A percentile compares a stretch with the other conserved stretches of the same genome.
Conservation (phyloP, 2,888 invertebrate species). For the Lepidocyrtinus sp. region DNA sequence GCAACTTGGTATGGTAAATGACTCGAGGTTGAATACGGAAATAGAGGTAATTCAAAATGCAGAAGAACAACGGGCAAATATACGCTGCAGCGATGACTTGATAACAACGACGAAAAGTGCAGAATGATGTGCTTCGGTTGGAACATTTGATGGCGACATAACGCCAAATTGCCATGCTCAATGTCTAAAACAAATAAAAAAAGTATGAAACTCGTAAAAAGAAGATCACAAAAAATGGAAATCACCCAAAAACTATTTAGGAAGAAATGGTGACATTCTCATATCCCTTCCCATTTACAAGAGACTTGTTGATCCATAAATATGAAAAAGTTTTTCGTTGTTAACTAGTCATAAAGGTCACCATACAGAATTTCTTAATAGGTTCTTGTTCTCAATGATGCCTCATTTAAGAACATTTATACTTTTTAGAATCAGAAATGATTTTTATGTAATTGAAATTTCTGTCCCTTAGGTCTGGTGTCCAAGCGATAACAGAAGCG, state of each 20-base stretch:
- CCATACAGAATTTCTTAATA: not conserved
- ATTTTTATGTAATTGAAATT: not conserved
- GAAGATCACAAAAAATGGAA: too few relatives aligned
- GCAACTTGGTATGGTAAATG: conserved; percentile 48
- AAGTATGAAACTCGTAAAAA: too few relatives aligned
- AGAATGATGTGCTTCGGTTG: conserved; percentile 61
- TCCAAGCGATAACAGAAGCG: too few relatives aligned
- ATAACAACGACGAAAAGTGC: conserved; percentile 65
- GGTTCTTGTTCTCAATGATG: not conserved
- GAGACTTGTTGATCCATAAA: not conserved
- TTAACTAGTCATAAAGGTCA: not conserved
- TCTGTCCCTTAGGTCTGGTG: not conserved
- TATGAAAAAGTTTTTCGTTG: not conserved
- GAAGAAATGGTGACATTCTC: not conserved
- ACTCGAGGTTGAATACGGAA: conserved; percentile 70
- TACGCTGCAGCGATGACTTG: conserved; percentile 73
- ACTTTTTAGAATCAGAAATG: not conserved
- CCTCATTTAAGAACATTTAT: not conserved
- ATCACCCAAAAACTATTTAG: too few relatives aligned
- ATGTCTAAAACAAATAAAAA: conserved; percentile 77
- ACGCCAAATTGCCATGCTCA: conserved; percentile 93
- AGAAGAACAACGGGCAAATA: conserved; percentile 73
- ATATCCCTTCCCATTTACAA: not conserved
- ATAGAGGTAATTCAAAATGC: conserved; percentile 74
- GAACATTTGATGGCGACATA: conserved; percentile 82